Conservation (phyloP, 1,140 invertebrate genomes). For the Ostrea denselamellosa region DNA sequence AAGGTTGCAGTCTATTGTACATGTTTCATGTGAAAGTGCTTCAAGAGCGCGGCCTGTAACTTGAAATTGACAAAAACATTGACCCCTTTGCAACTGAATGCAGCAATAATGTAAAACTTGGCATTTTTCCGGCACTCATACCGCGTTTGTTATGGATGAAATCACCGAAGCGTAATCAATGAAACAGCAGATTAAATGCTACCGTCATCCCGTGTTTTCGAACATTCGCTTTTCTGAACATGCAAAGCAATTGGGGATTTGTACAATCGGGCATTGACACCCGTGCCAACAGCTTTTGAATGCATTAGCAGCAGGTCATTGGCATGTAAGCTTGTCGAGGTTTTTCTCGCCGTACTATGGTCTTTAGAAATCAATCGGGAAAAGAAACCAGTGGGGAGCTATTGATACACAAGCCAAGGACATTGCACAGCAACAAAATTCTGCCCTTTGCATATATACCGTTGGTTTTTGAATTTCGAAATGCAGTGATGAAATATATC, state of each 20-base stretch:
- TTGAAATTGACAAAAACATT: not conserved
- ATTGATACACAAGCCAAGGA: not conserved
- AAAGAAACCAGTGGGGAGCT: not conserved
- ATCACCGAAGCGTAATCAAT: not conserved
- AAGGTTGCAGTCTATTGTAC: not conserved
- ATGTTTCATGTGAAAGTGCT: not conserved
- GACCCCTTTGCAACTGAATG: not conserved
- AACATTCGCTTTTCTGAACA: constrained; percentile 15
- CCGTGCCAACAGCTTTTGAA: constrained; percentile 21
- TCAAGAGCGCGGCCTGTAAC: not conserved
- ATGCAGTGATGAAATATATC: too few relatives aligned
- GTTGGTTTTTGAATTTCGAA: not conserved
- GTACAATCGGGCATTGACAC: not conserved
- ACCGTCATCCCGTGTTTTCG: not conserved
- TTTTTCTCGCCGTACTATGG: not conserved
- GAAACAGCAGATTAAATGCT: constrained; percentile 10
- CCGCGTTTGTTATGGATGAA: not conserved
- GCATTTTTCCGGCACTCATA: not conserved
- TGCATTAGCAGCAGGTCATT: constrained; percentile 30
- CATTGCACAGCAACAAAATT: not conserved
- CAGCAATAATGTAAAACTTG: not conserved
- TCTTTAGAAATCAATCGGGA: not conserved
- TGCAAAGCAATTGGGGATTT: constrained; percentile 5
- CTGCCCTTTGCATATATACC: not conserved
- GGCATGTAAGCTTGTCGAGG: constrained; percentile 24